Conservation (phyloP, 2,113 vertebrate genomes). For the Protobothrops mucrosquamatus region DNA sequence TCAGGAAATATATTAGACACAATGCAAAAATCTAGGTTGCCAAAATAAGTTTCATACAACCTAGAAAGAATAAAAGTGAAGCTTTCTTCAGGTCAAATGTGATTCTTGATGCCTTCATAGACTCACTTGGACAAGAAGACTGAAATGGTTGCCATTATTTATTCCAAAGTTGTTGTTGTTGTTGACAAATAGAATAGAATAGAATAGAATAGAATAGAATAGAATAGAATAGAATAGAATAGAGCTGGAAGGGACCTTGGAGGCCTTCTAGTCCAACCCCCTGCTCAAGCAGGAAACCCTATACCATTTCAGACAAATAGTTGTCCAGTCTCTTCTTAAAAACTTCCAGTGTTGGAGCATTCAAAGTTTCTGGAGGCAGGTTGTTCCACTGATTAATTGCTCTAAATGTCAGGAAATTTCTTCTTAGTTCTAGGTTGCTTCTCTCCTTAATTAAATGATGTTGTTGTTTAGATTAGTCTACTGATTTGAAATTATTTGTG, state of each 20-base stretch:
- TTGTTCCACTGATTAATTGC: no score
- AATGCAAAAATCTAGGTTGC: background rate
- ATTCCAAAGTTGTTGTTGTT: background rate
- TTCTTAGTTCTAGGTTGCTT: no score
- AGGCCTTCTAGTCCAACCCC: no score
- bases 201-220: no score
- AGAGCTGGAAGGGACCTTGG: no score
- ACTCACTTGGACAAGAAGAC: background rate
- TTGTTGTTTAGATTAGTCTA: background rate
- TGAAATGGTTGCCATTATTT: background rate
- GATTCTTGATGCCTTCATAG: background rate
- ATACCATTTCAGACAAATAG: no score
- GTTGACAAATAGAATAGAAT: background rate
- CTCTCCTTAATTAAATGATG: background rate
- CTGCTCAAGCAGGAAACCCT: no score
- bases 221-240: no score
- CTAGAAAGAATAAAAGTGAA: background rate
- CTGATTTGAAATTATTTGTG: background rate
- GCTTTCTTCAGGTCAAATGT: background rate
- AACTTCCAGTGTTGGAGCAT: no score
- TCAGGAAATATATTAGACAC: background rate
- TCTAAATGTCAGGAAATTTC: no score
- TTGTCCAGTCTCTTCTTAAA: no score
- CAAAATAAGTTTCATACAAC: background rate
- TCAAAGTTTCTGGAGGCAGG: no score